Percentiles rank a stretch among this genome's conserved stretches.
Conservation (phyloP, 2,113 vertebrate genomes). For the Vanacampus margaritifer region DNA sequence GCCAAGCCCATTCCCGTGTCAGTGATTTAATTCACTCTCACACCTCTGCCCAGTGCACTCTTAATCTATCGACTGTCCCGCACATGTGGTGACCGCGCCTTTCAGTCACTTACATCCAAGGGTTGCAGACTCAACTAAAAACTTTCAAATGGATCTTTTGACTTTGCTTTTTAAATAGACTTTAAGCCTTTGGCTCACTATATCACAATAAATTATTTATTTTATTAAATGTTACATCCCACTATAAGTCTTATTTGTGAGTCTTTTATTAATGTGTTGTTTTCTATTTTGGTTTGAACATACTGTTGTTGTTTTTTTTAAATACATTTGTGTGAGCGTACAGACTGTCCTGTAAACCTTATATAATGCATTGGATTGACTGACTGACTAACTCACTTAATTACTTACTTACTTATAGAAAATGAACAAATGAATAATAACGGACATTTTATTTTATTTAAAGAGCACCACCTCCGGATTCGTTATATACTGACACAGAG, state of each 20-base stretch:
- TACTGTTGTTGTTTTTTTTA: too few species aligned
- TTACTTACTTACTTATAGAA: too few species aligned
- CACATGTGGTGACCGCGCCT: background rate
- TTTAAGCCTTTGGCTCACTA: background rate
- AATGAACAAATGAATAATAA: too few species aligned
- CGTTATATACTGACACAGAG: too few species aligned
- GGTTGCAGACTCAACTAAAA: background rate
- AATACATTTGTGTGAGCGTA: too few species aligned
- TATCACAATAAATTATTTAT: background rate
- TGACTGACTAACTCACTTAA: too few species aligned
- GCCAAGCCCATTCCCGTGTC: background rate
- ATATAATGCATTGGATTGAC: too few species aligned
- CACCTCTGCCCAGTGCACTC: background rate
- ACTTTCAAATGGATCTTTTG: background rate
- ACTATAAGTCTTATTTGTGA: background rate
- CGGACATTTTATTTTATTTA: too few species aligned
- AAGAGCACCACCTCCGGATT: too few species aligned
- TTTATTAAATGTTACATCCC: background rate
- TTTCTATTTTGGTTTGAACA: background rate
- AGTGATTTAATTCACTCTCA: background rate
- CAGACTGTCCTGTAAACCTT: too few species aligned
- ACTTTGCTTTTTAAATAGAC: background rate
- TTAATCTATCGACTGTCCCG: background rate
- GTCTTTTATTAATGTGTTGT: background rate
- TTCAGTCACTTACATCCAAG: background rate